Evolutionary conservation across 2,797 vertebrate genomes (phyloP).

Genomic region (Tauraco hartlaubi): DNA sequence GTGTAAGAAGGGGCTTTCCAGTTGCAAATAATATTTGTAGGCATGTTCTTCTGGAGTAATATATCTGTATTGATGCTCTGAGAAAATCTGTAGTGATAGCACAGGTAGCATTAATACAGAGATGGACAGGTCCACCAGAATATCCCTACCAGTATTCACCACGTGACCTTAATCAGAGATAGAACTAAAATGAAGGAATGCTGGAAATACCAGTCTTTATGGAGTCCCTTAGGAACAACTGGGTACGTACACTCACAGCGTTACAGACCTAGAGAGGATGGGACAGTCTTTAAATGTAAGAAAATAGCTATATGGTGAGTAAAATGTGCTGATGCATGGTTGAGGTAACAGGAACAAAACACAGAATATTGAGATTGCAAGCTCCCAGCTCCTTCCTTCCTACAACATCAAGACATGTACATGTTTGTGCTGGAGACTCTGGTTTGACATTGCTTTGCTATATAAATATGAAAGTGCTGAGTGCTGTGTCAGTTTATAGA

Average conservation of each 20-base stretch:
- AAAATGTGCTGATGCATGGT: not conserved
- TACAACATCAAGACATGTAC: not conserved
- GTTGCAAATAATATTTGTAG: not conserved
- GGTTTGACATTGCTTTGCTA: not conserved
- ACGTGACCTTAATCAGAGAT: not conserved
- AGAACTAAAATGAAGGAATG: not conserved
- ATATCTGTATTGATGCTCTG: not conserved
- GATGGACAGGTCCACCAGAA: not conserved
- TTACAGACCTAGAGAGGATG: not conserved
- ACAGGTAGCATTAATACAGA: not conserved
- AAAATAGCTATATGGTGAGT: not conserved
- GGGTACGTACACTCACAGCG: not conserved
- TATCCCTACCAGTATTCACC: not conserved
- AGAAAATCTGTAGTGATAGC: not conserved
- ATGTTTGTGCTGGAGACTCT: not conserved
- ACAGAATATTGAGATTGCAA: not conserved
- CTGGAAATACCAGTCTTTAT: not conserved
- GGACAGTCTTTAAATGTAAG: not conserved
- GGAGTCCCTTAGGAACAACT: not conserved
- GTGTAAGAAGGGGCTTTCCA: not conserved
- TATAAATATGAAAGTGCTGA: not conserved
- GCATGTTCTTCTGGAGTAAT: not conserved
- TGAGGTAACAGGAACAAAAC: not conserved
- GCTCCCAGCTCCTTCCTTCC: not conserved
- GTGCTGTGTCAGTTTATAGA: not conserved